Evolutionary conservation across 2,113 vertebrate genomes (phyloP).

Genomic region (Tiliqua scincoides): DNA sequence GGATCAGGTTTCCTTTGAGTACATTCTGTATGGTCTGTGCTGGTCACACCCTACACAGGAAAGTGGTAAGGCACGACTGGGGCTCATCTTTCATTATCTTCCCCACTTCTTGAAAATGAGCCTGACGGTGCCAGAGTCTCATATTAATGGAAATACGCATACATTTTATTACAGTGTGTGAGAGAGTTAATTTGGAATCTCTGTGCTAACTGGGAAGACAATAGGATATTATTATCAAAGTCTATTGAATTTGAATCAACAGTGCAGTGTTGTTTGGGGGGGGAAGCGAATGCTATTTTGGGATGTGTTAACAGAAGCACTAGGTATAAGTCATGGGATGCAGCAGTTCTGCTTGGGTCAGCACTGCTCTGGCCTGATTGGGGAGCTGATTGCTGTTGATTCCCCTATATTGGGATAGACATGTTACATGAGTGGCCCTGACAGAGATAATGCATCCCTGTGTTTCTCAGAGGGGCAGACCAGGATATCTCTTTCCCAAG

Average conservation of each 20-base stretch:
- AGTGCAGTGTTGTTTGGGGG: not conserved
- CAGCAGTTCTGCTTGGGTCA: not conserved
- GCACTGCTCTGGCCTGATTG: not conserved
- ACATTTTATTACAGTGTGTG: not conserved
- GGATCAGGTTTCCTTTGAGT: not conserved
- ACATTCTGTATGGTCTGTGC: not conserved
- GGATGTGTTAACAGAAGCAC: slow-evolving; percentile 1
- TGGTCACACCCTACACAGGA: not conserved
- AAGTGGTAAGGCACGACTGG: not conserved
- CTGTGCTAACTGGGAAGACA: not conserved
- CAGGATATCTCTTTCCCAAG: not conserved
- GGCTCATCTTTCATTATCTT: not conserved
- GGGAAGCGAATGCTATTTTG: not conserved
- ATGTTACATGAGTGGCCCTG: not conserved
- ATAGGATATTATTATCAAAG: not conserved
- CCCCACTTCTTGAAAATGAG: not conserved
- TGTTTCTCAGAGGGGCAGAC: not conserved
- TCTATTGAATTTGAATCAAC: not conserved
- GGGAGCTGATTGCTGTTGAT: not conserved
- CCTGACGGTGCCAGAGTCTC: not conserved
- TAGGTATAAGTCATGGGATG: not conserved
- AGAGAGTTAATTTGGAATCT: not conserved
- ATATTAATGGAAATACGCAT: not conserved
- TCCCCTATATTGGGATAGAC: not conserved
- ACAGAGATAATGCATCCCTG: no score